Evolutionary conservation across 2,113 vertebrate species (phyloP), one percentile per base, ranked within the genome.

Genomic region (Ceyx margarethae): DNA sequence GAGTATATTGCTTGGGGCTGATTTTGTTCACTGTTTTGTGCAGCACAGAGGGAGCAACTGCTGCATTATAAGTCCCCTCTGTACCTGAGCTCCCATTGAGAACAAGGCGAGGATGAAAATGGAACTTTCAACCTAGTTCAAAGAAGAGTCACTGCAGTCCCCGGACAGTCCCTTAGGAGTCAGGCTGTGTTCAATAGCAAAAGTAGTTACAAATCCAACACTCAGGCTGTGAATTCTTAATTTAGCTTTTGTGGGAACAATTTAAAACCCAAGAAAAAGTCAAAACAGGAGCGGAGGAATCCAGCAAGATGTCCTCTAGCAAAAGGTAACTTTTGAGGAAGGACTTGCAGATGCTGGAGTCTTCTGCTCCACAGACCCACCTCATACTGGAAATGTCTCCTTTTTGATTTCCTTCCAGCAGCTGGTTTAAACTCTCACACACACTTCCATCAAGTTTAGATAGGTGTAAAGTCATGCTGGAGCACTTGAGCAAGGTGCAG

Each of bases 401-500:
- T 90, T 95, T 96, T 94, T 81, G 75, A 92, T 96, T 93, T 61
- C 81, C 83, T 95, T 90, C 71, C 66, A 84, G 92, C 0, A 0
- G 66, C 35, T 81, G 75, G 35, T 83, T 85, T 89, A 84, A 94
- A 89, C 45, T 72, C 19, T 23, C 81, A 69, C 29, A 62, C 58
- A 79, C 26, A 40, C 85, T 76, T 90, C 75, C 53, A 50, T 29
- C 12, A 22, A 78, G 74, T 31, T 21, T 31, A 72, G 69, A 56
- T 8, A 81, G 53, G 40, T 26, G 29, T 1, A 3, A 3, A 92
- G 45, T 50, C 45, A 20, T 3, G 50, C 81, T 28, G 54, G 45
- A 58, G 43, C 48, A 46, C 48, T 40, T 6, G 3, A 67, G 80
- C 3, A 7, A 95, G 66, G 68, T 56, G 61, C n/a, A 45, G 64